Conservation (phyloP, 2,888 invertebrate genomes). For the Andrena marginata region DNA sequence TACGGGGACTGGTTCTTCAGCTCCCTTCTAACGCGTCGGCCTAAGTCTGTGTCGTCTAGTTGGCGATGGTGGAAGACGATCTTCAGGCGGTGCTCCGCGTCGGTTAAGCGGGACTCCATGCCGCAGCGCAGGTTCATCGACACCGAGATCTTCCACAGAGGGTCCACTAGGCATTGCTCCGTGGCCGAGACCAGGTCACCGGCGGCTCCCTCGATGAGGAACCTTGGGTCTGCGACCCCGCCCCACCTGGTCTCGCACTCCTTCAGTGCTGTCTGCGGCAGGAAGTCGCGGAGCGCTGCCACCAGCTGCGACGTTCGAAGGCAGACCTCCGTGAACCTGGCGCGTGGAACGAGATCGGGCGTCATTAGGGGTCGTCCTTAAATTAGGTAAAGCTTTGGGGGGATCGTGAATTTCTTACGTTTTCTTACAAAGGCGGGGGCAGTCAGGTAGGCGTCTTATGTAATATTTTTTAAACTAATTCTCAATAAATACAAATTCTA, state of each 20-base stretch:
- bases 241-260: conserved; percentile 91
- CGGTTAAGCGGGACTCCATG: conserved; percentile 88
- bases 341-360: conserved; percentile 72
- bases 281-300: conserved; percentile 91
- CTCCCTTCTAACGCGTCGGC: conserved; percentile 91
- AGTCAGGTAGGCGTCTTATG: too few species aligned
- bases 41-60: conserved; percentile 93
- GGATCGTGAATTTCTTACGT: too few species aligned
- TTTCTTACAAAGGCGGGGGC: too few species aligned
- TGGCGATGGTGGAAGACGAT: conserved; percentile 94
- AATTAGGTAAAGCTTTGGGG: too few species aligned
- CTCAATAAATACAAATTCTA: too few species aligned
- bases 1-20: conserved; percentile 93
- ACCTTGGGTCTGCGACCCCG: conserved; percentile 92
- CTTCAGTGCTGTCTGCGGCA: conserved; percentile 91
- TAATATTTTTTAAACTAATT: too few species aligned
- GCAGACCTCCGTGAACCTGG: conserved; percentile 93
- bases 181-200: conserved; percentile 93
- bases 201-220: conserved; percentile 91
- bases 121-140: conserved; percentile 89
- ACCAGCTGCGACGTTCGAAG: conserved; percentile 92
- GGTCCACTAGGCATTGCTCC: conserved; percentile 92
- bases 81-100: conserved; percentile 92
- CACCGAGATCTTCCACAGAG: conserved; percentile 91
- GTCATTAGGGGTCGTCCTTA: too few species aligned